These are phyloP conservation scores for Latrodectus geometricus DNA, from an alignment of 1,140 invertebrate species.

Conservation along the genomic window DNA sequence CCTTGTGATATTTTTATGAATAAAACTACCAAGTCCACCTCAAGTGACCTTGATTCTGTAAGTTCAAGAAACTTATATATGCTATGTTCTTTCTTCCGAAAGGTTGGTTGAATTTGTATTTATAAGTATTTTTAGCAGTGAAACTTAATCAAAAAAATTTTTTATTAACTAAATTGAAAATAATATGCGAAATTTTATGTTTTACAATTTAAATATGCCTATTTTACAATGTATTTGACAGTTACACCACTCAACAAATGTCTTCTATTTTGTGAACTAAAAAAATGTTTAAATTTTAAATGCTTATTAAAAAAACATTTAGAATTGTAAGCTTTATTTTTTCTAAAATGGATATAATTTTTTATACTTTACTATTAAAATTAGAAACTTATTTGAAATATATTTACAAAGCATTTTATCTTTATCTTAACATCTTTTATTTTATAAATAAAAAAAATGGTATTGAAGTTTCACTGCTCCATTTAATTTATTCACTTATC, in stretches of 20 bases:
- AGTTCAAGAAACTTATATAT: conserved; percentile 36
- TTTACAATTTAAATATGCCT: not conserved
- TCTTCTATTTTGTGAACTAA: not conserved
- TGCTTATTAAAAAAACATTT: too few species aligned
- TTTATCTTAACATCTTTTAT: not conserved
- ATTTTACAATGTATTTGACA: too few species aligned
- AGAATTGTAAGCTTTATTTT: too few species aligned
- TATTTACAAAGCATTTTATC: too few species aligned
- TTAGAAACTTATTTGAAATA: too few species aligned
- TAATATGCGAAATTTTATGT: not conserved
- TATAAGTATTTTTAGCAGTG: conserved; percentile 19
- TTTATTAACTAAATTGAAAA: not conserved
- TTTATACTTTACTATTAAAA: too few species aligned
- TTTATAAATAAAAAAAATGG: not conserved
- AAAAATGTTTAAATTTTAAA: not conserved
- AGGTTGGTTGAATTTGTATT: conserved; percentile 39
- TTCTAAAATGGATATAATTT: too few species aligned
- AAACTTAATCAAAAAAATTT: not conserved
- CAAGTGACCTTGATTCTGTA: conserved; percentile 59
- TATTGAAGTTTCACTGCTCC: conserved; percentile 38
- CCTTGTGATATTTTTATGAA: conserved; percentile 59
- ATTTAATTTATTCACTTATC: conserved; percentile 10
- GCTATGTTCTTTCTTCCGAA: conserved; percentile 21
- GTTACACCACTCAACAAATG: not conserved
- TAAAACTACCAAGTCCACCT: conserved; percentile 57